Conservation (phyloP, 2,888 invertebrate species). For the Nasonovia ribisnigri region DNA sequence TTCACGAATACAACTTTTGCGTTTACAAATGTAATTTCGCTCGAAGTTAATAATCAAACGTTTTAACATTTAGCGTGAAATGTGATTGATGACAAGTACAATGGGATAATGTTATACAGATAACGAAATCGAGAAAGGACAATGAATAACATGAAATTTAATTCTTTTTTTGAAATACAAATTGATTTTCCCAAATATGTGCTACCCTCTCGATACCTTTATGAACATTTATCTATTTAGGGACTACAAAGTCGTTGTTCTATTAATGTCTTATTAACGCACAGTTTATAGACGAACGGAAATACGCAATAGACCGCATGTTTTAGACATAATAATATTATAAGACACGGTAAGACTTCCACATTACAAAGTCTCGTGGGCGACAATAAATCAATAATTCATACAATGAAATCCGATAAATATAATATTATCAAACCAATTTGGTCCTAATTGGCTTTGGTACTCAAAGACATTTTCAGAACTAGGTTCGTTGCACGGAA, state of each 20-base stretch:
- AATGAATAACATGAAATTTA: neutral
- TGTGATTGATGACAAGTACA: neutral
- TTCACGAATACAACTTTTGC: neutral
- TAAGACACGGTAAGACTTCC: no score
- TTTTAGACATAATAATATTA: neutral
- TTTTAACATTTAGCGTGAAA: neutral
- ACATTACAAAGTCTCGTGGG: no score
- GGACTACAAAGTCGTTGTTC: neutral
- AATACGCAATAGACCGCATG: neutral
- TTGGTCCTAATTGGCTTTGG: no score
- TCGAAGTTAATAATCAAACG: neutral
- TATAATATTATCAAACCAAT: no score
- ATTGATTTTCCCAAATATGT: neutral
- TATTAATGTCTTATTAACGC: neutral
- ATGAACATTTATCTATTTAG: neutral
- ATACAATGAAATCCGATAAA: no score
- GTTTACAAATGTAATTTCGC: neutral
- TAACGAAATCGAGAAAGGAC: neutral
- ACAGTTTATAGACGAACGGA: neutral
- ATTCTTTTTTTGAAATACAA: neutral
- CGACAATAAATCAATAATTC: no score
- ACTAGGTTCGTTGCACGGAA: no score
- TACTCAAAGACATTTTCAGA: no score
- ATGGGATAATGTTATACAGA: neutral
- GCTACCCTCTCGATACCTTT: neutral